These are phyloP conservation scores for Rhea pennata DNA, from an alignment of 2,113 vertebrate species.

Conservation along the genomic window DNA sequence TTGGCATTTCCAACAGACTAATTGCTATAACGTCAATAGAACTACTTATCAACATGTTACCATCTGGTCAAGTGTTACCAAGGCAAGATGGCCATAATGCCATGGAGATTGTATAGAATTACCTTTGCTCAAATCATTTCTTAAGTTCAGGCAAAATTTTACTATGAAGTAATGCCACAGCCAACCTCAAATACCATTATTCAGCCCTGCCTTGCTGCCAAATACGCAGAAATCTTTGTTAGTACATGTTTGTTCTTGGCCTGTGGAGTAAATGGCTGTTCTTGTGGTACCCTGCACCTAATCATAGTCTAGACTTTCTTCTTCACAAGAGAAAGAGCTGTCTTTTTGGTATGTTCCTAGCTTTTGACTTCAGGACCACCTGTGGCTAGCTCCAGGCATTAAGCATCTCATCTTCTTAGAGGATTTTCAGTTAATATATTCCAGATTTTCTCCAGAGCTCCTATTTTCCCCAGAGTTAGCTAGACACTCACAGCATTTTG, in stretches of 20 bases:
- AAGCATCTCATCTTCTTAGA: background rate
- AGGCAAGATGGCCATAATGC: background rate
- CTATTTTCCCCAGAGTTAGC: background rate
- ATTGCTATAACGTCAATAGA: background rate
- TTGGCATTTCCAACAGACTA: background rate
- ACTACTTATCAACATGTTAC: background rate
- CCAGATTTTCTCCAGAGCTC: background rate
- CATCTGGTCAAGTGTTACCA: background rate
- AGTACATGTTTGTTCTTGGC: background rate
- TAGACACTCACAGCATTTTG: background rate
- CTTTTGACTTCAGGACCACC: background rate
- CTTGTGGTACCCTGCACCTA: background rate
- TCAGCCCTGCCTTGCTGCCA: background rate
- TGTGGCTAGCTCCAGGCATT: too few relatives aligned
- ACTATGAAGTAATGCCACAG: background rate
- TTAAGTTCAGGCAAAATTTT: background rate
- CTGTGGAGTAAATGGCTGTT: background rate
- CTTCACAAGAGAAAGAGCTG: background rate
- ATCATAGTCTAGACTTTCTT: background rate
- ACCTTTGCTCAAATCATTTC: background rate
- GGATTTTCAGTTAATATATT: background rate
- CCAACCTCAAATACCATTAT: background rate
- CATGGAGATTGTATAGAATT: background rate
- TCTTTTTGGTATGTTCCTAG: background rate
- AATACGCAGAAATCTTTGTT: background rate